Conservation (phyloP, 2,888 invertebrate genomes). For the Cremastobaeus sp. region DNA sequence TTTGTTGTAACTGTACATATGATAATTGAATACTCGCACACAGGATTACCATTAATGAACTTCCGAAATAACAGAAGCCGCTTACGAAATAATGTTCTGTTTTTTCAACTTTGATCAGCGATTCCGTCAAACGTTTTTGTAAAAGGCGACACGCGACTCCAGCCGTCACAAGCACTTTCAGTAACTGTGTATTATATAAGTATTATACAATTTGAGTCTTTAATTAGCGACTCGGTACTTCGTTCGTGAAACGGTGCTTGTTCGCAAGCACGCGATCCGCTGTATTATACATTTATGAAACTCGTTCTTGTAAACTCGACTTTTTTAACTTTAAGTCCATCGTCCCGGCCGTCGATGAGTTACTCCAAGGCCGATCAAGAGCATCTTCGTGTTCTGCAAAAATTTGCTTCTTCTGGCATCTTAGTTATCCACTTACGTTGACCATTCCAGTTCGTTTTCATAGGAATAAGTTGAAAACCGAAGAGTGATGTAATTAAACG, state of each 20-base stretch:
- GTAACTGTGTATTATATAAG: conserved; percentile 18
- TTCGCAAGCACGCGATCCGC: conserved; percentile 14
- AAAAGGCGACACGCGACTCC: neutral
- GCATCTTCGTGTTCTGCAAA: conserved; percentile 9
- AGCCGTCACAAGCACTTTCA: conserved; percentile 25
- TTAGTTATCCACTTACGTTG: too few species aligned
- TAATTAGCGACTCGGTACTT: conserved; percentile 29
- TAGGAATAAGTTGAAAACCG: too few species aligned
- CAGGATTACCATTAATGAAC: conserved; percentile 23
- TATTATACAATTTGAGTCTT: conserved; percentile 20
- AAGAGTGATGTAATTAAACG: conserved; percentile 20
- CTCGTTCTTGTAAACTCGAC: conserved; percentile 17
- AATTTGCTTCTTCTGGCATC: neutral
- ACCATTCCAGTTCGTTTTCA: too few species aligned
- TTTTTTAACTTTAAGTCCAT: conserved; percentile 28
- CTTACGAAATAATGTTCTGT: conserved; percentile 17
- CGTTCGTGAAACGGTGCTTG: conserved; percentile 24
- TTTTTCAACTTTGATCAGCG: conserved; percentile 30
- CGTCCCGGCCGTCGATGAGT: conserved; percentile 45
- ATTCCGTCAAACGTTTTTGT: conserved; percentile 45
- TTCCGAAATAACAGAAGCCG: conserved; percentile 10
- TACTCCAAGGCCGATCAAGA: conserved; percentile 47
- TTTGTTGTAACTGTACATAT: conserved; percentile 27
- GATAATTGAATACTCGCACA: conserved; percentile 34
- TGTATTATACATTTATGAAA: conserved; percentile 26